A percentile compares a stretch with the other conserved stretches of the same genome.
phyloP scores from a whole-genome alignment of 2,888 invertebrate genomes.

The Heliconius cydno region DNA sequence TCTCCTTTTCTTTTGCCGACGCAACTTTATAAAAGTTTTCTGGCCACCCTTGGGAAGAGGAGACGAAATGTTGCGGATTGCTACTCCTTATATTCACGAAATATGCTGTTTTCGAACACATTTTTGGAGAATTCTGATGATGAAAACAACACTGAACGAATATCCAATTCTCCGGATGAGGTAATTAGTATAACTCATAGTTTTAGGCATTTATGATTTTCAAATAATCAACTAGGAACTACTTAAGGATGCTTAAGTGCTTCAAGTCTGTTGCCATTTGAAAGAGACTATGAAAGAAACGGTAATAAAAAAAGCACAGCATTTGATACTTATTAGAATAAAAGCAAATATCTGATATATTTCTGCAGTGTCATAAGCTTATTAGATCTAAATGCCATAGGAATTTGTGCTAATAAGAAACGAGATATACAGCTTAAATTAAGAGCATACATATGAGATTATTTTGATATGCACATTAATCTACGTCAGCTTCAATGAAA shows the following conservation, averaged over 20 bases:
- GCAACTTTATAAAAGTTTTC: constrained; percentile 90
- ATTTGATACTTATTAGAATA: too few relatives aligned
- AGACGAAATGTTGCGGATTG: constrained; percentile 76
- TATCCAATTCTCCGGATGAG: constrained; percentile 79
- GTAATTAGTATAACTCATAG: constrained; percentile 56
- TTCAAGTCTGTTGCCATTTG: too few relatives aligned
- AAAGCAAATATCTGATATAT: too few relatives aligned
- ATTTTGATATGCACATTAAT: background rate
- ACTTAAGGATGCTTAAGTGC: too few relatives aligned
- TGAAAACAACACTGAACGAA: constrained; percentile 71
- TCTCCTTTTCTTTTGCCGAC: constrained; percentile 87
- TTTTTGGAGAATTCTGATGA: constrained; percentile 77
- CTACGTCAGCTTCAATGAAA: background rate
- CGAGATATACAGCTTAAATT: background rate
- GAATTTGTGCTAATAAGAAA: background rate
- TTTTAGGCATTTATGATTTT: too few relatives aligned
- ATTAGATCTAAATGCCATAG: background rate
- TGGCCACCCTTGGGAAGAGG: constrained; percentile 85
- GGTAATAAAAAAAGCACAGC: too few relatives aligned
- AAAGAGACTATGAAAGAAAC: too few relatives aligned
- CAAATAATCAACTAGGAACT: too few relatives aligned
- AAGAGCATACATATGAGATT: background rate
- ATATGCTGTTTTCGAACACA: constrained; percentile 81
- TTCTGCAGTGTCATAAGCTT: too few relatives aligned
- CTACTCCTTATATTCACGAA: constrained; percentile 78